phyloP scores from a whole-genome alignment of 2,113 vertebrate species.

The Anser brachyrhynchus region DNA sequence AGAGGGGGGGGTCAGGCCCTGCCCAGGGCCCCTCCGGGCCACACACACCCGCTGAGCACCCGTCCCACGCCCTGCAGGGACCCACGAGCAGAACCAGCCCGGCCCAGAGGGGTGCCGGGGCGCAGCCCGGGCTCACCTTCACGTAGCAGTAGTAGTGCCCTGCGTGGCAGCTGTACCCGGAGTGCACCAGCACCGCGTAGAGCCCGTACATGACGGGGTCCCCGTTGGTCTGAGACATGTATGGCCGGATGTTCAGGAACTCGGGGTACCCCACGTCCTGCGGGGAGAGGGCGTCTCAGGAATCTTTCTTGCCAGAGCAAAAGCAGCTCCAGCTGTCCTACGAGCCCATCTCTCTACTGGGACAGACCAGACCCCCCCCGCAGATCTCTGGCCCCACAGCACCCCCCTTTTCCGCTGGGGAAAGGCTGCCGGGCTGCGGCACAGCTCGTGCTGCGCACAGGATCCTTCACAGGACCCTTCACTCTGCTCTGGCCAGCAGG shows the following conservation, averaged over 20 bases:
- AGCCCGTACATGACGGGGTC: conserved; percentile 88
- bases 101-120: not conserved
- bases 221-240: conserved; percentile 90
- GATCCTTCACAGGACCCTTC: rapidly evolving
- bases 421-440: not conserved
- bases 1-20: rapidly evolving
- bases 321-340: not conserved
- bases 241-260: conserved; percentile 90
- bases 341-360: rapidly evolving
- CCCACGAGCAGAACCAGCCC: not conserved
- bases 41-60: not conserved
- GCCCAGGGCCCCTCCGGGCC: not conserved
- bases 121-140: conserved; percentile 78
- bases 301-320: not conserved
- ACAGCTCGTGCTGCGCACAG: rapidly evolving
- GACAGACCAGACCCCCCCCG: not conserved
- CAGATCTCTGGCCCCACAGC: not conserved
- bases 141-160: conserved; percentile 98
- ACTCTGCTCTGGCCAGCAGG: not conserved
- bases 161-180: conserved; percentile 92
- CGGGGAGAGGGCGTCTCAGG: not conserved
- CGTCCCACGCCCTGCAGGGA: not conserved
- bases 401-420: not conserved
- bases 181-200: conserved; percentile 95
- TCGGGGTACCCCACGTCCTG: conserved; percentile 95